Conservation (phyloP, 2,797 vertebrate genomes). For the Sciaenops ocellatus region DNA sequence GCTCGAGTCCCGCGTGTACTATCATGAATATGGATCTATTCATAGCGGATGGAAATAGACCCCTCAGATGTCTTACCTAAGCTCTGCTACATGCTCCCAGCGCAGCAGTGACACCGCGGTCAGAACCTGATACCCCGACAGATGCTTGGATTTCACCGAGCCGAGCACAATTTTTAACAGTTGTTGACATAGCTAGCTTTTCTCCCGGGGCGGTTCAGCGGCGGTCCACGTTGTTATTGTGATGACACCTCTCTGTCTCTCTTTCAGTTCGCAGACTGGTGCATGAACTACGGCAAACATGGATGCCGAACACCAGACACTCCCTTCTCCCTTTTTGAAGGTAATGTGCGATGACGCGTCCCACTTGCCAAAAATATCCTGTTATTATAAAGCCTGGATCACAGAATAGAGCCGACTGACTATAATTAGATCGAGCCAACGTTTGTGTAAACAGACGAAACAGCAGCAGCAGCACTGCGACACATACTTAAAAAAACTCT, state of each 20-base stretch:
- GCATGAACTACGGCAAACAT: constrained; percentile 95
- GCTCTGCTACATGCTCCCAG: constrained; percentile 19
- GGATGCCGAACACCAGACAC: constrained; percentile 96
- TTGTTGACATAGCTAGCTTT: constrained; percentile 49
- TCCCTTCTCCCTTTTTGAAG: constrained; percentile 98
- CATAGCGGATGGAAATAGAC: constrained; percentile 52
- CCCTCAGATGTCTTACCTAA: constrained; percentile 36
- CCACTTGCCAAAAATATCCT: background rate
- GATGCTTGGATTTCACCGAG: constrained; percentile 45
- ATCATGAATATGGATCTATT: constrained; percentile 58
- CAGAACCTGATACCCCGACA: constrained; percentile 42
- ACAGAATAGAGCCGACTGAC: background rate
- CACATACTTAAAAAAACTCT: no score
- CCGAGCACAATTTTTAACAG: constrained; percentile 27
- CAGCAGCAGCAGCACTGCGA: no score
- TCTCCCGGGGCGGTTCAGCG: constrained; percentile 14
- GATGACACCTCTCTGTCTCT: constrained; percentile 6
- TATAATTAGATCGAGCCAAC: background rate
- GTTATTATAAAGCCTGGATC: background rate
- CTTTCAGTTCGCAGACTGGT: constrained; percentile 97
- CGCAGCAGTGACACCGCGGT: constrained; percentile 30
- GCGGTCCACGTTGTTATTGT: background rate
- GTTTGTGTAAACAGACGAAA: no score
- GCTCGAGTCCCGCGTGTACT: constrained; percentile 34
- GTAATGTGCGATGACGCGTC: constrained; percentile 78